phyloP scores from a whole-genome alignment of 1,140 invertebrate species.

The Teleogryllus occipitalis region DNA sequence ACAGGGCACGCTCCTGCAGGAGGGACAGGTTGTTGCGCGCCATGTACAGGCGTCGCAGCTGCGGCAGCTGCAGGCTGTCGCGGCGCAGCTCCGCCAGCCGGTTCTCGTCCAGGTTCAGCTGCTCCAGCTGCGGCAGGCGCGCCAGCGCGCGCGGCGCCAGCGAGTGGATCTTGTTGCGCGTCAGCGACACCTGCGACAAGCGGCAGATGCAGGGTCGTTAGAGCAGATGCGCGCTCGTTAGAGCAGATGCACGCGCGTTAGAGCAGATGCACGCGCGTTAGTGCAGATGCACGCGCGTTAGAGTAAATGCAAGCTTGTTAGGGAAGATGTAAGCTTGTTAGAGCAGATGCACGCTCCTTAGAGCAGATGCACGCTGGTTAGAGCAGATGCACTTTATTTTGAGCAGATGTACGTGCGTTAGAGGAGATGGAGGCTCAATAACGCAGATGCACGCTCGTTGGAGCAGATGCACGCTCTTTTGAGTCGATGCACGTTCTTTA shows the following conservation, averaged over 20 bases:
- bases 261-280: constrained; percentile 49
- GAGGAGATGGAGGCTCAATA: too few relatives aligned
- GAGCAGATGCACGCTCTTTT: too few relatives aligned
- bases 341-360: too few relatives aligned
- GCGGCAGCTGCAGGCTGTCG: constrained; percentile 57
- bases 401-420: too few relatives aligned
- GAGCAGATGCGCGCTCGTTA: constrained; percentile 38
- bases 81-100: constrained; percentile 58
- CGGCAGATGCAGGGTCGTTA: too few relatives aligned
- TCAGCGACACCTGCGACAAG: constrained; percentile 8
- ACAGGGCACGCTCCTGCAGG: constrained; percentile 61
- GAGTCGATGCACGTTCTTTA: too few relatives aligned
- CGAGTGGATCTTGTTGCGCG: constrained; percentile 42
- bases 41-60: constrained; percentile 54
- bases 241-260: constrained; percentile 39
- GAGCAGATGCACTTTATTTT: too few relatives aligned
- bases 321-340: too few relatives aligned
- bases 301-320: constrained; percentile 41
- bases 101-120: constrained; percentile 62
- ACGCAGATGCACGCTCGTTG: too few relatives aligned
- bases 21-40: constrained; percentile 63
- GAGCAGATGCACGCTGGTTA: too few relatives aligned
- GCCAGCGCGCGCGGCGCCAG: constrained; percentile 58
- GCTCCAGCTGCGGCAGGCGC: constrained; percentile 52
- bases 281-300: constrained; percentile 50